A percentile compares a stretch with the other conserved stretches of the same genome.
Conservation (phyloP, 2,113 vertebrate species). For the Cettia cetti region DNA sequence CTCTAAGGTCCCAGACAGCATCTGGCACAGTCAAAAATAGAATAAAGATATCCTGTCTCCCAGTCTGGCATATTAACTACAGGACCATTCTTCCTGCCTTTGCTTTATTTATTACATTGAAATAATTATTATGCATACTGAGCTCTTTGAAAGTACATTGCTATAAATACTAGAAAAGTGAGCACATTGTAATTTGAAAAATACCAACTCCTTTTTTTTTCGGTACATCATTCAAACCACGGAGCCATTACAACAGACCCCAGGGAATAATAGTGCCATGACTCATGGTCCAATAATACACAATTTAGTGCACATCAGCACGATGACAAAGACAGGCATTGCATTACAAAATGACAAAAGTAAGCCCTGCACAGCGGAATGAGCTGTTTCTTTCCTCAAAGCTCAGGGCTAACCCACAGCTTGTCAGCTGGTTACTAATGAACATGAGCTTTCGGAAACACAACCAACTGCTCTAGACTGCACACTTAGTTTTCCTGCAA, state of each 20-base stretch:
- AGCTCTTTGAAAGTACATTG: conserved; percentile 51
- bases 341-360: not conserved
- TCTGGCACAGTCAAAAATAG: conserved; percentile 43
- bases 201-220: not conserved
- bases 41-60: conserved; percentile 52
- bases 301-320: not conserved
- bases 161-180: conserved; percentile 51
- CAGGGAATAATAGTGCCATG: not conserved
- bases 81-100: conserved; percentile 43
- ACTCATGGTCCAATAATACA: not conserved
- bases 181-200: conserved; percentile 29
- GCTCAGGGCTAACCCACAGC: not conserved
- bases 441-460: not conserved
- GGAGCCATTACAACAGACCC: conserved; percentile 27
- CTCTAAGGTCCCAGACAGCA: not conserved
- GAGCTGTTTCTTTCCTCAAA: not conserved
- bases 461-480: not conserved
- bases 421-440: not conserved
- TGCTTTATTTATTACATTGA: conserved; percentile 60
- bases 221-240: not conserved
- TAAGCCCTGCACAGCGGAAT: not conserved
- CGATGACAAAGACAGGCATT: not conserved
- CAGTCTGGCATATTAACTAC: conserved; percentile 40
- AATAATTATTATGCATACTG: conserved; percentile 50
- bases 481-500: not conserved